Evolutionary conservation across 1,140 invertebrate genomes (phyloP), one percentile per base, ranked within the genome.

Genomic region (Lasioglossum baleicum): DNA sequence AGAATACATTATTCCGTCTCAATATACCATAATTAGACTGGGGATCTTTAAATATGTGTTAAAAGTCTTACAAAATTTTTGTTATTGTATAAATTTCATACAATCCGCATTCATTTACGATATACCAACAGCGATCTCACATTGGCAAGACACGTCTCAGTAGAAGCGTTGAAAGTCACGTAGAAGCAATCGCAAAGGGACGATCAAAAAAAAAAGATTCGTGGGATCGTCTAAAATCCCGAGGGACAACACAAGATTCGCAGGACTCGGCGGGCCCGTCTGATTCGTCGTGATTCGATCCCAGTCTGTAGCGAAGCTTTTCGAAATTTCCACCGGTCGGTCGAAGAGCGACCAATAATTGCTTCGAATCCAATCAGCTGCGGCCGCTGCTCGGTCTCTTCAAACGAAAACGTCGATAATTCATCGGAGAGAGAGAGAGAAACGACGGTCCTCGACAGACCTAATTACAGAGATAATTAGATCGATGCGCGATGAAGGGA

Each of bases 321-420:
- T 69, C 48, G 20, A 35, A 53, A 56, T 69, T 56, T 69, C 31
- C 31, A n/a, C 48, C 13, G 4, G 48, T 35, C 8, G 31, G 15
- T 3, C 8, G 8, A 63, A 7, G 7, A 26, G 15, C 17, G 42
- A 51, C n/a, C 60, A 17, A 65, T 72, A 78, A 78, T 72, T 78
- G 61, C 60, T 4, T 13, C 11, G 22, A 65, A 73, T 79, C 26
- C 48, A 73, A 73, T 60, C 61, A 65, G 20, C 5, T 53, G 11
- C 51, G 22, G 51, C 3, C n/a, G 26, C 35, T 10, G 20, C 67
- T 61, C 31, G 15, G 44, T 48, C 44, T 48, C 8, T 11, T 0
- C 10, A 20, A 40, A 73, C 4, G 67, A n/a, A 71, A 71, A 61
- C 44, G 71, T 68, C 31, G 53, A 75, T 75, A 67, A 80, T 61